These are phyloP conservation scores for Rhadina sibilatrix DNA, from an alignment of 2,113 vertebrate species.

Conservation along the genomic window DNA sequence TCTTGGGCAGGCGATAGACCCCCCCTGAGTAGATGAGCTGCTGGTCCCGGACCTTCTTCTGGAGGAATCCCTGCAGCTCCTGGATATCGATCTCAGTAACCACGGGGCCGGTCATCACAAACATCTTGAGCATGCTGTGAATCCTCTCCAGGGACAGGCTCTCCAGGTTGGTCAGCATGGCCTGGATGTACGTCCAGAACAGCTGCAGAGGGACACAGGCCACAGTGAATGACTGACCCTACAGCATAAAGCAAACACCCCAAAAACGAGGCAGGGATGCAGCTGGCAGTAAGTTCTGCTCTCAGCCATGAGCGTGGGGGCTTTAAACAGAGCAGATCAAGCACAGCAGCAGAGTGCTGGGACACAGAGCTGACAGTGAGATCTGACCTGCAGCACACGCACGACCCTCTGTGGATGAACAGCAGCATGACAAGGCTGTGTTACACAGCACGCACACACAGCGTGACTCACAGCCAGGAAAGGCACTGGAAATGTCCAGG, in stretches of 20 bases:
- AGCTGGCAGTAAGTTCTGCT: background rate
- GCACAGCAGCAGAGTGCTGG: background rate
- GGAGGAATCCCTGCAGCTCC: constrained; percentile 92
- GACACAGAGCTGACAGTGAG: background rate
- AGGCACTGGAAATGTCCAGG: background rate
- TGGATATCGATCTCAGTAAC: constrained; percentile 92
- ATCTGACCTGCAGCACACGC: background rate
- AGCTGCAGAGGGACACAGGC: constrained; percentile 69
- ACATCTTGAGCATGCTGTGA: constrained; percentile 98
- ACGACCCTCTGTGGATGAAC: constrained; percentile 26
- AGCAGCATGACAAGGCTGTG: background rate
- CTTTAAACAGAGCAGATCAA: background rate
- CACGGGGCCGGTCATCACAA: constrained; percentile 90
- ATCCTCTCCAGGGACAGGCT: constrained; percentile 95
- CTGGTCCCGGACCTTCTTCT: constrained; percentile 93
- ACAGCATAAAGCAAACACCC: background rate
- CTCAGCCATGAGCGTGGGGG: background rate
- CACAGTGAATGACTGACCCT: background rate
- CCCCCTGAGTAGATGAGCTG: constrained; percentile 86
- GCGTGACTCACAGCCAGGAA: background rate
- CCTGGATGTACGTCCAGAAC: constrained; percentile 98
- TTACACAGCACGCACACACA: background rate
- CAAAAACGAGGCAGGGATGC: background rate
- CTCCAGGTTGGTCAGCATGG: constrained; percentile 98
- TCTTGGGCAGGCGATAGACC: constrained; percentile 94